phyloP scores from a whole-genome alignment of 1,140 invertebrate species.

The Nautilus pompilius region DNA sequence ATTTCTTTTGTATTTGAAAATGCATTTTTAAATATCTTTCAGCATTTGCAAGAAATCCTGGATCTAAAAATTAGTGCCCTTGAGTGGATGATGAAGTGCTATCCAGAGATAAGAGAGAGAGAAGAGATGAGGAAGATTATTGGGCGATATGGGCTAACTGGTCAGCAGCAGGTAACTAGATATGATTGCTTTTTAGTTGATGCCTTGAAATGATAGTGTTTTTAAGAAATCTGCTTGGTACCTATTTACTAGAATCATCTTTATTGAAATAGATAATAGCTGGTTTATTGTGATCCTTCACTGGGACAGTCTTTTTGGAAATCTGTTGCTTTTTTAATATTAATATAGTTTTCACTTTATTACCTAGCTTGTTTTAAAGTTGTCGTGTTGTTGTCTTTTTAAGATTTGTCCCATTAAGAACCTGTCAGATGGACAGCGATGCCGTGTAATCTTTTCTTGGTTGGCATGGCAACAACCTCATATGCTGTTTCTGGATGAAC shows the following conservation, averaged over 20 bases:
- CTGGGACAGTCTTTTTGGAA: too few relatives aligned
- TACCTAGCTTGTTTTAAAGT: not conserved
- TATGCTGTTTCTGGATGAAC: constrained; percentile 91
- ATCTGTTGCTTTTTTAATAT: constrained; percentile 1
- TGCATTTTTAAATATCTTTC: too few relatives aligned
- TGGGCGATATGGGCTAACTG: constrained; percentile 94
- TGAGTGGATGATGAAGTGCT: constrained; percentile 97
- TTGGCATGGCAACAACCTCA: constrained; percentile 93
- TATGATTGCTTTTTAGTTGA: too few relatives aligned
- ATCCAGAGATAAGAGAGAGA: constrained; percentile 94
- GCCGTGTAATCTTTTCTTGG: constrained; percentile 98
- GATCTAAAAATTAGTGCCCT: constrained; percentile 93
- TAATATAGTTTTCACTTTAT: not conserved
- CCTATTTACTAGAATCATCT: too few relatives aligned
- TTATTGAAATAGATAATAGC: too few relatives aligned
- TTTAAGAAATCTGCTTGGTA: too few relatives aligned
- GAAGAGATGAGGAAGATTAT: constrained; percentile 99
- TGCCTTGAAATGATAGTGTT: too few relatives aligned
- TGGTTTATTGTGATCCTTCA: too few relatives aligned
- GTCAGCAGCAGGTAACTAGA: constrained; percentile 87
- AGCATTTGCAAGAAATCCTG: constrained; percentile 92
- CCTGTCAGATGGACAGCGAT: constrained; percentile 95
- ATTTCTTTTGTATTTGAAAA: too few relatives aligned
- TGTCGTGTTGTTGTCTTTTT: constrained; percentile 10
- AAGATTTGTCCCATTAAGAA: constrained; percentile 95